phyloP scores from a whole-genome alignment of 2,888 invertebrate species.

The Tyria jacobaeae region DNA sequence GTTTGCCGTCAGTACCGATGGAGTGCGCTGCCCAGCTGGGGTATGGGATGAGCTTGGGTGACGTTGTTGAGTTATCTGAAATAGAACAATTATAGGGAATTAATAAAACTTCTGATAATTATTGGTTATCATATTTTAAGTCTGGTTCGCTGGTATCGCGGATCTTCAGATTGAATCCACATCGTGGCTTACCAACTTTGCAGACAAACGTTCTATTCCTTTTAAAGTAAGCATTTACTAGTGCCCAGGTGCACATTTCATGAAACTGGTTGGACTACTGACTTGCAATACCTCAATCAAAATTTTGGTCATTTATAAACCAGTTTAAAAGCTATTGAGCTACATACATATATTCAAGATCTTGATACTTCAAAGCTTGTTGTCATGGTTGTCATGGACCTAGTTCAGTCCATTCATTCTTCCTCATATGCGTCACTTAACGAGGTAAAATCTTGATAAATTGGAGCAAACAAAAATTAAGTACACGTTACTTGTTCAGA shows the following conservation, averaged over 20 bases:
- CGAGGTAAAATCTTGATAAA: not conserved
- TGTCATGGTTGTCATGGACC: too few relatives aligned
- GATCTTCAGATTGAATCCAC: not conserved
- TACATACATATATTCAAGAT: too few relatives aligned
- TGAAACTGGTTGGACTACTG: too few relatives aligned
- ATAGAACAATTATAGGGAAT: constrained; percentile 36
- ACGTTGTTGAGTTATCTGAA: constrained; percentile 88
- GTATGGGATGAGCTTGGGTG: constrained; percentile 91
- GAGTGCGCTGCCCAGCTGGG: constrained; percentile 93
- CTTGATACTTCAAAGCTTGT: too few relatives aligned
- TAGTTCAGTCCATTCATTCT: not conserved
- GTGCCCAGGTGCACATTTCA: too few relatives aligned
- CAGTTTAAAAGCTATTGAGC: too few relatives aligned
- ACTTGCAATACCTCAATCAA: too few relatives aligned
- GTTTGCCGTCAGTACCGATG: constrained; percentile 75
- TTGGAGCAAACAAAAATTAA: not conserved
- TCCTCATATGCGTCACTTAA: not conserved
- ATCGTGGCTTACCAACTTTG: not conserved
- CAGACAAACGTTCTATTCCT: not conserved
- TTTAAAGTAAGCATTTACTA: not conserved
- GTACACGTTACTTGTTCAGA: not conserved
- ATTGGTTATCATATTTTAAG: too few relatives aligned
- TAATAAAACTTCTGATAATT: not conserved
- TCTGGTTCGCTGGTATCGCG: not conserved
- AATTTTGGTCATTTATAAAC: too few relatives aligned